Conservation (phyloP, 35 echinoderm and acorn worm genomes). For the Eucidaris tribuloides region DNA sequence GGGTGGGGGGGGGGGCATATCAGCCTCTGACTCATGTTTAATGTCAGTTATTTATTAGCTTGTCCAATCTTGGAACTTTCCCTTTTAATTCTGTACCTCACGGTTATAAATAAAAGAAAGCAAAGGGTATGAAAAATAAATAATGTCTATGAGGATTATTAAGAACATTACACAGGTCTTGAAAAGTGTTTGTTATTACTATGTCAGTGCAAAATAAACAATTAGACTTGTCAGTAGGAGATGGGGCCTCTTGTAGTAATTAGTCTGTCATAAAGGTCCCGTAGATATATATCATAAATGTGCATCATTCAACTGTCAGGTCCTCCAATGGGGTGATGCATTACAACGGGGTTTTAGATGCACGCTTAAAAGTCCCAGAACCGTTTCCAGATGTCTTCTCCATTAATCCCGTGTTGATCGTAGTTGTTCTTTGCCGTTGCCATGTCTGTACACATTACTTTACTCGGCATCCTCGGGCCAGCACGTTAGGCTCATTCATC, state of each 20-base stretch:
- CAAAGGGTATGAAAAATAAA: neutral
- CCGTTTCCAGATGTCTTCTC: slow-evolving; percentile 9
- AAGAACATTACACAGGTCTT: neutral
- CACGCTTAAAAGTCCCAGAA: slow-evolving; percentile 10
- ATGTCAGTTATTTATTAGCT: too few species aligned
- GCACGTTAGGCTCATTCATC: neutral
- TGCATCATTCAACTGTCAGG: neutral
- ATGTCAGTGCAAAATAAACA: neutral
- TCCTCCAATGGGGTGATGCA: neutral
- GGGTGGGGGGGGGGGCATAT: too few species aligned
- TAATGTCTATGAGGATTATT: neutral
- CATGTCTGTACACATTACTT: slow-evolving; percentile 6
- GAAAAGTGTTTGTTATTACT: neutral
- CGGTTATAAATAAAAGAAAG: too few species aligned
- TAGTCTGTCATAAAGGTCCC: neutral
- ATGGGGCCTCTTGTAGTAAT: neutral
- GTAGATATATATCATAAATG: too few species aligned
- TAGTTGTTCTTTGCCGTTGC: neutral
- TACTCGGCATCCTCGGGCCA: neutral
- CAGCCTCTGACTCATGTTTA: too few species aligned
- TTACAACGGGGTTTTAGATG: slow-evolving; percentile 2
- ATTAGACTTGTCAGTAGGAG: neutral
- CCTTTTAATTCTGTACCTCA: too few species aligned
- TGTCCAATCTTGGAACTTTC: too few species aligned
- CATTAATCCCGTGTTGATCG: neutral